Evolutionary conservation across 2,797 vertebrate species (phyloP), one percentile per base, ranked within the genome.

Genomic region (Mareca penelope): DNA sequence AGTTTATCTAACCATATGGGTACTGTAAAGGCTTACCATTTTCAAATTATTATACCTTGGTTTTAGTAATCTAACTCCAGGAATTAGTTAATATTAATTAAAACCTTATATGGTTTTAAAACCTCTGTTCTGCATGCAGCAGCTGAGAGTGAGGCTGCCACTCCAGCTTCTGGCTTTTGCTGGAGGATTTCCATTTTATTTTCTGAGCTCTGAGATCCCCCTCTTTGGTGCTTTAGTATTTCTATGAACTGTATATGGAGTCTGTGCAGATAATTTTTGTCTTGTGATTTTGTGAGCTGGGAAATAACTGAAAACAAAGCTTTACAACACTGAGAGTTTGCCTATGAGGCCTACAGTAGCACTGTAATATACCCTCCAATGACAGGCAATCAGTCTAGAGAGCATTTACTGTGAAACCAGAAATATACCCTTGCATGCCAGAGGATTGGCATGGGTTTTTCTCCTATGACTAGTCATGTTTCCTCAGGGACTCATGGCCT

Each of bases 191-290:
- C 33, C 26, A n/a, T 26, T 68, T 7, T 12, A 4, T 22, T 28
- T 22, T 10, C 29, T 56, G 37, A 60, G 23, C 31, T 61, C n/a
- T 59, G n/a, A 37, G 12, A 85, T 6, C 16, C 65, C 79, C 55
- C 3, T 72, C 23, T 9, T 39, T 46, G 1, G 0, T 57, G 33
- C 9, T 59, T 13, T 50, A 18, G 4, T 39, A 11, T 61, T 42
- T 42, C 18, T 17, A 42, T 13, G 6, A 33, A 18, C 37, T 85
- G 35, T 73, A n/a, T 3, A 10, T 26, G 11, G 26, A 80, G 15
- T 33, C 7, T 37, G 24, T 13, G 79, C 8, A 65, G 67, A 42
- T 13, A 2, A 77, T 57, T 70, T 85, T 59, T 70, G 50, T 15
- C n/a, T 80, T 76, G 37, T 46, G 23, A 70, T 52, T 52, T 39